phyloP scores from a whole-genome alignment of 1,140 invertebrate genomes.

The Laodelphax striatellus region DNA sequence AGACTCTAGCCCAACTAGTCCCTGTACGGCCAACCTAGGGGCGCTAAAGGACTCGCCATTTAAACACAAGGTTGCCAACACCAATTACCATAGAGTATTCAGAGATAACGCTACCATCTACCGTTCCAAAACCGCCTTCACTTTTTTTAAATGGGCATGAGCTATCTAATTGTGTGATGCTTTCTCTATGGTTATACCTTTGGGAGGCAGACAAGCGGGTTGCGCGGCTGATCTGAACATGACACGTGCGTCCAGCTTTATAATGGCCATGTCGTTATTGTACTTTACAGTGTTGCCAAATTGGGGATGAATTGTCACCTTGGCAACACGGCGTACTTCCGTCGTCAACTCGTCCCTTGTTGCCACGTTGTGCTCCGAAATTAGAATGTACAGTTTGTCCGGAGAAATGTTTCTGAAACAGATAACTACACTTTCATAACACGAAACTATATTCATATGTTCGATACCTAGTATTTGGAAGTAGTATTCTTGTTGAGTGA shows the following conservation, averaged over 20 bases:
- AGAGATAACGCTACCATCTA: too few relatives aligned
- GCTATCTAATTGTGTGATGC: slow-evolving; percentile 17
- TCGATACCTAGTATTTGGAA: too few relatives aligned
- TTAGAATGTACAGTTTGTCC: slow-evolving; percentile 24
- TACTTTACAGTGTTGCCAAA: slow-evolving; percentile 21
- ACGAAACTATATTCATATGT: too few relatives aligned
- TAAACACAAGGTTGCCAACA: too few relatives aligned
- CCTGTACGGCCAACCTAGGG: too few relatives aligned
- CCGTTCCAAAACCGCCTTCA: too few relatives aligned
- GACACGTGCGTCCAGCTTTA: slow-evolving; percentile 35
- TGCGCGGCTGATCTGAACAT: slow-evolving; percentile 31
- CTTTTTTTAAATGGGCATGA: not conserved
- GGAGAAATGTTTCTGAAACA: not conserved
- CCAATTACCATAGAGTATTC: too few relatives aligned
- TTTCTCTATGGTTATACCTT: slow-evolving; percentile 29
- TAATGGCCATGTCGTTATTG: slow-evolving; percentile 45
- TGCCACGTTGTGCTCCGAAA: slow-evolving; percentile 28
- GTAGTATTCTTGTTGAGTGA: too few relatives aligned
- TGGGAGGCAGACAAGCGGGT: slow-evolving; percentile 41
- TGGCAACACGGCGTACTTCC: slow-evolving; percentile 26
- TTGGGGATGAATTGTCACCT: slow-evolving; percentile 28
- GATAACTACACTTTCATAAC: too few relatives aligned
- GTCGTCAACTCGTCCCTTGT: slow-evolving; percentile 21
- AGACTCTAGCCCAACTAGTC: too few relatives aligned
- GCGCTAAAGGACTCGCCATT: too few relatives aligned